phyloP scores from a whole-genome alignment of 2,888 invertebrate species.

The Thereva unica region DNA sequence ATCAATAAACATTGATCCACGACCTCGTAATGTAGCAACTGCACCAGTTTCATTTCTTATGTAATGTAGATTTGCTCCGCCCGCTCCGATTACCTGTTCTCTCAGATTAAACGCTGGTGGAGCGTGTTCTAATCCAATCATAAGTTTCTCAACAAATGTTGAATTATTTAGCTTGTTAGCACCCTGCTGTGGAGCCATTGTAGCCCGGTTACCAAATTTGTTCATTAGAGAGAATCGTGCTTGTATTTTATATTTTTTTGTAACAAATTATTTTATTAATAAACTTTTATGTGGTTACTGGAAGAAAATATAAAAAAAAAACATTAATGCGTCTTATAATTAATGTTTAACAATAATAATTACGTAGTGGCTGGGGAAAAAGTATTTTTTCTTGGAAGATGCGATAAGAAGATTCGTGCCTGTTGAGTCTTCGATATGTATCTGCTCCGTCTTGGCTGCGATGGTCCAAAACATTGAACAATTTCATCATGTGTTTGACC shows the following conservation, averaged over 20 bases:
- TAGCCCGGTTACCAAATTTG: constrained; percentile 39
- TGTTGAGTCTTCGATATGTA: no score
- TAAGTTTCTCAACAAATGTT: constrained; percentile 67
- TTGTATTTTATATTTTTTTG: neutral
- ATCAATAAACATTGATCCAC: constrained; percentile 67
- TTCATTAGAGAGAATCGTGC: constrained; percentile 30
- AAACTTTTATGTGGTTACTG: no score
- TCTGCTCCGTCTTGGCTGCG: no score
- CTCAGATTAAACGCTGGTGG: constrained; percentile 76
- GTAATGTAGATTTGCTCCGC: constrained; percentile 74
- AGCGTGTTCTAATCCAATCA: constrained; percentile 76
- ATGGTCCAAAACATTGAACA: no score
- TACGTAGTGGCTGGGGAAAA: no score
- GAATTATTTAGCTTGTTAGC: constrained; percentile 35
- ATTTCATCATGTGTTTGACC: no score
- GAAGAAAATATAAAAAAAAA: no score
- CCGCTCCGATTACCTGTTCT: constrained; percentile 72
- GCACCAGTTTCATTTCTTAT: constrained; percentile 77
- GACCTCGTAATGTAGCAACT: constrained; percentile 71
- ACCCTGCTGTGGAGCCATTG: constrained; percentile 39
- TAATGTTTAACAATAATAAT: no score
- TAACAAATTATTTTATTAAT: no score
- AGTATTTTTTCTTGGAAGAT: no score
- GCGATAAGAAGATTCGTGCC: no score
- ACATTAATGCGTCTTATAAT: no score